phyloP scores from a whole-genome alignment of 1,140 invertebrate genomes.

The Panulirus ornatus region DNA sequence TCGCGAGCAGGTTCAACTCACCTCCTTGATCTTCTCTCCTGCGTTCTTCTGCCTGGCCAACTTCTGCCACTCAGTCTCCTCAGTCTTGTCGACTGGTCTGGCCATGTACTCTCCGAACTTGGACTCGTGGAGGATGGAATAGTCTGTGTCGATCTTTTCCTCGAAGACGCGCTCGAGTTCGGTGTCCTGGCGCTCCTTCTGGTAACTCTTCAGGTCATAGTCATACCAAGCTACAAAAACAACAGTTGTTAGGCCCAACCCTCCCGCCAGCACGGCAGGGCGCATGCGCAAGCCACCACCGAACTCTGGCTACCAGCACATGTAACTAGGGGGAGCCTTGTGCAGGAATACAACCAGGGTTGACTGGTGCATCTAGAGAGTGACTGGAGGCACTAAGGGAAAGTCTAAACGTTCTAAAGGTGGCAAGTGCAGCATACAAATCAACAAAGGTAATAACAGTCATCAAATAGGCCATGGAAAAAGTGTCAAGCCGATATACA shows the following conservation, averaged over 20 bases:
- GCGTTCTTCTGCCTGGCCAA: slow-evolving; percentile 88
- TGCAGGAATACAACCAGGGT: slow-evolving; percentile 50
- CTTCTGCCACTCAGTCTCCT: slow-evolving; percentile 90
- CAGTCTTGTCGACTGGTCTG: slow-evolving; percentile 84
- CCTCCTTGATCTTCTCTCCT: slow-evolving; percentile 89
- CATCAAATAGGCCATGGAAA: slow-evolving; percentile 47
- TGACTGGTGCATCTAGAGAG: slow-evolving; percentile 55
- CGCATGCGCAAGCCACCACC: slow-evolving; percentile 67
- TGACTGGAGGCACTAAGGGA: slow-evolving; percentile 63
- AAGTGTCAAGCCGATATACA: slow-evolving; percentile 38
- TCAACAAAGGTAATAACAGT: slow-evolving; percentile 65
- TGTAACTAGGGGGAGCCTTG: slow-evolving; percentile 47
- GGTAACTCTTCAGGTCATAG: slow-evolving; percentile 89
- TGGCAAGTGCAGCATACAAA: slow-evolving; percentile 68
- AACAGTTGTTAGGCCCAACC: slow-evolving; percentile 53
- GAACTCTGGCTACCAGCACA: slow-evolving; percentile 68
- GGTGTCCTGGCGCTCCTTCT: slow-evolving; percentile 88
- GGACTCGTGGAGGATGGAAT: slow-evolving; percentile 74
- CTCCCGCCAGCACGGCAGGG: slow-evolving; percentile 69
- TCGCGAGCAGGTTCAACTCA: too few relatives aligned
- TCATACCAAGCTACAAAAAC: slow-evolving; percentile 92
- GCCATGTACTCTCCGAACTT: slow-evolving; percentile 77
- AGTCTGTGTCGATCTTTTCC: slow-evolving; percentile 84
- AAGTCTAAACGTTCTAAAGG: slow-evolving; percentile 58
- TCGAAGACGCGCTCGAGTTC: slow-evolving; percentile 93